Base-by-base conservation (phyloP, 2,888 invertebrate species). In the Candidula unifasciata region DNA sequence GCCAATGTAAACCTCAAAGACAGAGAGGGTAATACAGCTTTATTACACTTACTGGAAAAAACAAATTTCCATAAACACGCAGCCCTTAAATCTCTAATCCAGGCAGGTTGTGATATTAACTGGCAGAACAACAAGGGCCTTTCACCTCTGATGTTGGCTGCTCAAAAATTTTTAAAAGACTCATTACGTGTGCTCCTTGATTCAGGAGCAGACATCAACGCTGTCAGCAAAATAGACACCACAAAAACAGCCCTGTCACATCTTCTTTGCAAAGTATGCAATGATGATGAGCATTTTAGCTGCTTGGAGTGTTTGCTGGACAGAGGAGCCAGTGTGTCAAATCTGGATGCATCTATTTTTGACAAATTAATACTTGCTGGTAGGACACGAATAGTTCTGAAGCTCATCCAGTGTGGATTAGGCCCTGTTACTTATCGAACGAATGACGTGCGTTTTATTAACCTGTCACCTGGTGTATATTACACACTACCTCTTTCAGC, bases 1-100 rank as follows among this genome's bases (percentile, higher is more conserved):
- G 78, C 66, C 16, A 30, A 78, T 24, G 64, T 78, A 24, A 78
- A 78, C 24, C 24, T 60, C 16, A 44, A 35, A 78, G 78, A 78
- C 44, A 24, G 2, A 16, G 24, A 78, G 2, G 74, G 74, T 27
- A 74, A 74, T 27, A 44, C 71, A 6, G 71, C 74, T 21, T 27
- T 74, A 54, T 44, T 44, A 44, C 74, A 52, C 33, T 2, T 52
- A 74, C 2, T 74, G 16, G n/a, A n/a, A n/a, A n/a, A n/a, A n/a
- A n/a, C n/a, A n/a, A n/a, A n/a, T n/a, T n/a, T 24, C 3, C 60
- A 18, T 16, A n/a, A 60, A 60, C 18, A 60, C 3, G 10, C 18
- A 8, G 24, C n/a, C n/a, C 6, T 60, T 8, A 60, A 60, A 13
- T 8, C 18, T 18, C 18, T 60, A 18, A n/a, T 60, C 6, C 5